Conservation (phyloP, 2,888 invertebrate genomes). For the Cotesia congregata region DNA sequence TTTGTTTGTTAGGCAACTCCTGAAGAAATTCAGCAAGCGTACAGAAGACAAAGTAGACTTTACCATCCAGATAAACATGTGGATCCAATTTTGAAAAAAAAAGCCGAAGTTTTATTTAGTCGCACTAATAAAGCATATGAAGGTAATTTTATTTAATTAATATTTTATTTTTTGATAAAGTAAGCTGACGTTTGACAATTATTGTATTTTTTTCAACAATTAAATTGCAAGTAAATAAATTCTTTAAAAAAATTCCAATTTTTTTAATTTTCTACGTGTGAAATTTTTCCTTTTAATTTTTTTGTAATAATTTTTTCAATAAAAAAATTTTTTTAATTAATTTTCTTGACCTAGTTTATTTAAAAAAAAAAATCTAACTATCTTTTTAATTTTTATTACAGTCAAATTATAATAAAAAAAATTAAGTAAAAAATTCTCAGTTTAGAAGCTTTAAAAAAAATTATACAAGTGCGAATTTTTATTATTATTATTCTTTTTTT, state of each 20-base stretch:
- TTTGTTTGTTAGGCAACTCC: conserved; percentile 81
- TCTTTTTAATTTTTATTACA: too few relatives aligned
- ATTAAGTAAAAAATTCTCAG: too few relatives aligned
- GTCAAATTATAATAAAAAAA: too few relatives aligned
- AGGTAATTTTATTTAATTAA: conserved; percentile 71
- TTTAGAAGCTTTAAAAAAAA: too few relatives aligned
- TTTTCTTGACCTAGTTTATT: too few relatives aligned
- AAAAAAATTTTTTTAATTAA: too few relatives aligned
- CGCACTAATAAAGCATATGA: conserved; percentile 95
- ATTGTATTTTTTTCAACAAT: not conserved
- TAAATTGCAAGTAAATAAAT: not conserved
- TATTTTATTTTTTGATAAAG: conserved; percentile 6
- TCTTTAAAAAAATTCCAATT: not conserved
- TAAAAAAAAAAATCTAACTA: too few relatives aligned
- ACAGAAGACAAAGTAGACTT: conserved; percentile 89
- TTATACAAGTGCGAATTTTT: too few relatives aligned
- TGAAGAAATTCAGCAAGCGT: conserved; percentile 95
- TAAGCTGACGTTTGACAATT: not conserved
- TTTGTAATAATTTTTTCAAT: too few relatives aligned
- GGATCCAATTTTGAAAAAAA: conserved; percentile 84
- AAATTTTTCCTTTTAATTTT: too few relatives aligned
- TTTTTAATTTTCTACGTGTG: too few relatives aligned
- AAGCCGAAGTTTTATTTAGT: conserved; percentile 93
- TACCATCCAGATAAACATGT: conserved; percentile 98
- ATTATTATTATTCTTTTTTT: too few relatives aligned